phyloP scores from a whole-genome alignment of 2,797 vertebrate genomes.

The Tiaroga cobitis region DNA sequence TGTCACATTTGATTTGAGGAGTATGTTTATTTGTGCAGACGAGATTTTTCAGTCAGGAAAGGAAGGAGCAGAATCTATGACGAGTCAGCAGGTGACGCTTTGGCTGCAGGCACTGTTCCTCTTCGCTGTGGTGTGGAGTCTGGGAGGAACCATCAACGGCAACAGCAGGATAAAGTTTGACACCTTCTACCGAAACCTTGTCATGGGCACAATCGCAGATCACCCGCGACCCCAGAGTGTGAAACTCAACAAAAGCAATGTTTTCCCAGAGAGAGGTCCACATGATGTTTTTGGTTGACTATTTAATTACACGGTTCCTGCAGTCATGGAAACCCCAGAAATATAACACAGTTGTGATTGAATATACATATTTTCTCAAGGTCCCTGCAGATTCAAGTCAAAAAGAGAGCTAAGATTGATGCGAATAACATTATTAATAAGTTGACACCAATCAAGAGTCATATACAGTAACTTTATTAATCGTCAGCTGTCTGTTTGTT shows the following conservation, averaged over 20 bases:
- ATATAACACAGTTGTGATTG: background rate
- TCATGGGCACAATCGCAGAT: constrained; percentile 76
- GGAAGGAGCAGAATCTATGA: constrained; percentile 71
- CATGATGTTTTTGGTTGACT: background rate
- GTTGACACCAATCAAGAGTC: background rate
- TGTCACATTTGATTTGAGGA: background rate
- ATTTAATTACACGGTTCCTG: background rate
- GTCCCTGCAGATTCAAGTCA: background rate
- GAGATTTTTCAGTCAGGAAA: constrained; percentile 76
- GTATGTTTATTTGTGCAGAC: constrained; percentile 73
- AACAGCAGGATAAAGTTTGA: constrained; percentile 91
- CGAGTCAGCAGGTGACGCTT: constrained; percentile 83
- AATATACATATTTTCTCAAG: background rate
- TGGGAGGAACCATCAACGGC: constrained; percentile 85
- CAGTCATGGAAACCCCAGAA: background rate
- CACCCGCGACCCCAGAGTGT: constrained; percentile 84
- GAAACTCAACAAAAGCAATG: constrained; percentile 84
- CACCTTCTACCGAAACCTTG: constrained; percentile 84
- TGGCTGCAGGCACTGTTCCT: constrained; percentile 92
- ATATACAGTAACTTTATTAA: background rate
- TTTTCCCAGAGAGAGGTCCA: constrained; percentile 88
- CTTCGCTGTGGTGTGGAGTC: constrained; percentile 90
- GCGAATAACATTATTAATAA: background rate
- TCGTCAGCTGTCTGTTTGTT: background rate
- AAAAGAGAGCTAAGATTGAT: background rate